A percentile compares a stretch with the other conserved stretches of the same genome.
phyloP scores from a whole-genome alignment of 64 coral and sea anemone genomes.

The Dendronephthya gigantea region DNA sequence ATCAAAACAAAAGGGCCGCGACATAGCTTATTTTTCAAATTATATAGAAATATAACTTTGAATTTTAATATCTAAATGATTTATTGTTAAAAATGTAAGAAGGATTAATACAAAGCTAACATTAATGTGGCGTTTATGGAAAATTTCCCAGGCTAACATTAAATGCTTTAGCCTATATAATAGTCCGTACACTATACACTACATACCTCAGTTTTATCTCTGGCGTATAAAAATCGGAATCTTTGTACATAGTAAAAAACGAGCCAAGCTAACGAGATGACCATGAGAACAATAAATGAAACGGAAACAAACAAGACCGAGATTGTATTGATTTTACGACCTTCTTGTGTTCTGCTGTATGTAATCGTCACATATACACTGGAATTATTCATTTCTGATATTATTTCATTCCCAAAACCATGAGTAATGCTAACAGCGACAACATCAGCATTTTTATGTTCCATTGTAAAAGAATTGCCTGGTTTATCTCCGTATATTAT shows the following conservation, averaged over 20 bases:
- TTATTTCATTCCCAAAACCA: constrained; percentile 48
- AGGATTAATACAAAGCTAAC: no score
- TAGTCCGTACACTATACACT: not conserved
- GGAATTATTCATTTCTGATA: constrained; percentile 26
- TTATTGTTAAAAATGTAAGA: no score
- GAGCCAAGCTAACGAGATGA: constrained; percentile 92
- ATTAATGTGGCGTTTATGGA: not conserved
- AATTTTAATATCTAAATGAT: no score
- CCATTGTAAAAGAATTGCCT: constrained; percentile 23
- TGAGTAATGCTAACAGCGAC: constrained; percentile 64
- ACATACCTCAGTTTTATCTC: constrained; percentile 97
- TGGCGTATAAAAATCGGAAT: constrained; percentile 87
- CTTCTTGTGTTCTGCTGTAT: not conserved
- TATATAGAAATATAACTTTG: no score
- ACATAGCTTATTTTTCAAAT: no score
- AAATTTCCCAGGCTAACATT: no score
- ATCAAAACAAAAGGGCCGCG: no score
- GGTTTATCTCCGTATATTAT: not conserved
- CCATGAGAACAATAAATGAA: constrained; percentile 94
- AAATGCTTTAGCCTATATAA: not conserved
- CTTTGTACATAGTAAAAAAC: constrained; percentile 96
- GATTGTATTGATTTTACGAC: constrained; percentile 63
- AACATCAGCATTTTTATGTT: constrained; percentile 8
- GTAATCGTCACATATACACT: constrained; percentile 62
- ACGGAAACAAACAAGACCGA: constrained; percentile 98